Base-by-base conservation (phyloP, 2,797 vertebrate genomes). In the Ptychadena robeensis region DNA sequence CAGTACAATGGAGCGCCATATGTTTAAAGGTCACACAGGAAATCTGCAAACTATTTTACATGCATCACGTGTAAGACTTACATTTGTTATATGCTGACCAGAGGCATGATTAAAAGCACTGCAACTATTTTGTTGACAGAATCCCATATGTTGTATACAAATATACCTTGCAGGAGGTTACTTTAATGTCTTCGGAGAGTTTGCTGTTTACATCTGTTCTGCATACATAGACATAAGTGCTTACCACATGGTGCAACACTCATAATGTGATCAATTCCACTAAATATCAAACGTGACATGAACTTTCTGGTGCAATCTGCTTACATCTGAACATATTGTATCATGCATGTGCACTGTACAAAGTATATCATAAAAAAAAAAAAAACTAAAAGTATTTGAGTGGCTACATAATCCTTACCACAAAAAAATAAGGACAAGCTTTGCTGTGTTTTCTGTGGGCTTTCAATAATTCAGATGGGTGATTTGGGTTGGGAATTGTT, bases 41-140 rank as follows among this genome's bases (percentile, higher is more conserved):
- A 80, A 75, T 40, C 82, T 84, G 82, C 65, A 84, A 64, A 75
- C 69, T 68, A 84, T 84, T 84, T 80, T 44, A 32, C 28, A 61
- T 11, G 65, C 48, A 70, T 80, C 76, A 80, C 77, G 82, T 84
- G 71, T 37, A 31, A 73, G 38, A 37, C 1, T 25, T 38, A 59
- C 68, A 83, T 83, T 79, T 79, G 68, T 79, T 79, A 79, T 68
- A 27, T 61, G 63, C 69, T 73, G 63, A 74, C 82, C 57, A 57
- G 53, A 44, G 32, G 44, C 48, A 1, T 82, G 80, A 82, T 76
- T 75, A 69, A 27, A 61, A 75, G 44, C 48, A 44, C 44, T 67
- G 35, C 66, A 73, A 9, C 22, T 69, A 57, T 74, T 63, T 73
- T 83, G 59, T 73, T 73, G 68, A 79, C 40, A 73, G 34, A 73